phyloP scores from a whole-genome alignment of 2,888 invertebrate species.

The Muschampia plurimacula region DNA sequence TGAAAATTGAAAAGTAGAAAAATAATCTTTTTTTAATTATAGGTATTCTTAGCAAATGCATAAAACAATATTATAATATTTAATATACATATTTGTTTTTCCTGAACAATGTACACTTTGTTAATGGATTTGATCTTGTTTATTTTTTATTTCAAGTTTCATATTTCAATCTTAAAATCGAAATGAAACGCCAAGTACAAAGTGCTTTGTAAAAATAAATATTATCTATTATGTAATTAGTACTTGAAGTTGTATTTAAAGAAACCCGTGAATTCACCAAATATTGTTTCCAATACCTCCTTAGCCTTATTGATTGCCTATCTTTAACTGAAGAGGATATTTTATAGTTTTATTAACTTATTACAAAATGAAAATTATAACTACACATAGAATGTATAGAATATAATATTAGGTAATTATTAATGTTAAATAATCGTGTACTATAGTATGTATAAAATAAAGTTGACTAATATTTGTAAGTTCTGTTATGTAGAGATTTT shows the following conservation, averaged over 20 bases:
- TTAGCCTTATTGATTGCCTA: constrained; percentile 84
- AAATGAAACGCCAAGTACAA: constrained; percentile 77
- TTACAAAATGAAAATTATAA: constrained; percentile 82
- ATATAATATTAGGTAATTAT: constrained; percentile 77
- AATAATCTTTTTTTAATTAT: too few relatives aligned
- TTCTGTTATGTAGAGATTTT: constrained; percentile 86
- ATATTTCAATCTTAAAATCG: constrained; percentile 47
- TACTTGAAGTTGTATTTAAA: constrained; percentile 71
- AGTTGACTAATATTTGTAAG: constrained; percentile 85
- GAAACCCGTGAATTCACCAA: constrained; percentile 76
- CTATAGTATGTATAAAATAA: constrained; percentile 84
- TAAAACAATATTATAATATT: too few relatives aligned
- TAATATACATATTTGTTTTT: too few relatives aligned
- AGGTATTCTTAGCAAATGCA: too few relatives aligned
- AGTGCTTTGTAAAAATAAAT: constrained; percentile 77
- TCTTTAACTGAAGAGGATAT: constrained; percentile 83
- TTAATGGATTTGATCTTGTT: constrained; percentile 28
- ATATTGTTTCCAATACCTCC: constrained; percentile 83
- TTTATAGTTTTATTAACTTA: constrained; percentile 86
- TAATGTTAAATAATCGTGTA: constrained; percentile 84
- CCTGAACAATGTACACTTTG: constrained; percentile 3
- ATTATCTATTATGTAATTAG: constrained; percentile 52
- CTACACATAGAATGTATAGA: constrained; percentile 84
- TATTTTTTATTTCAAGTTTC: constrained; percentile 34
- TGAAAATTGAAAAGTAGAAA: too few relatives aligned